These are phyloP conservation scores for Lasioglossum pauxillum DNA, from an alignment of 2,888 invertebrate genomes.

Conservation along the genomic window DNA sequence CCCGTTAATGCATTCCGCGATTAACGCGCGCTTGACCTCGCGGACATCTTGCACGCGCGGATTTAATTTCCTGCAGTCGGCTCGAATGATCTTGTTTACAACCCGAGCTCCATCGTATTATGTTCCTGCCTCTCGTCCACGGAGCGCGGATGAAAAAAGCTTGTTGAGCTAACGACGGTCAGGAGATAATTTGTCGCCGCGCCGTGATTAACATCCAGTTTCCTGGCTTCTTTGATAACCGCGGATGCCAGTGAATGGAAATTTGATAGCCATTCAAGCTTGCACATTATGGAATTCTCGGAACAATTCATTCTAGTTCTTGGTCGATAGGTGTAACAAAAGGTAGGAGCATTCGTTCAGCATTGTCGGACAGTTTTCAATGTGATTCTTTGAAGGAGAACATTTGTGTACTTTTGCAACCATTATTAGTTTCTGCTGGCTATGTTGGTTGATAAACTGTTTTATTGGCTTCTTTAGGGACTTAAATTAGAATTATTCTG, in stretches of 20 bases:
- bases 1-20: conserved; percentile 23
- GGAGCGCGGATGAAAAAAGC: conserved; percentile 21
- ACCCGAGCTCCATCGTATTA: conserved; percentile 28
- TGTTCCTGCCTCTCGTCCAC: conserved; percentile 11
- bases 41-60: background rate
- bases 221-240: background rate
- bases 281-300: background rate
- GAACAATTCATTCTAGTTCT: background rate
- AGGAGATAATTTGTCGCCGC: background rate
- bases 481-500: background rate
- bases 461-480: background rate
- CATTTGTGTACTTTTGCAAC: background rate
- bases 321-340: background rate
- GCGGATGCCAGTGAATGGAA: background rate
- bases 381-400: background rate
- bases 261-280: background rate
- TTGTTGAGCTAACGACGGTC: background rate
- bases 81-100: conserved; percentile 38
- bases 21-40: conserved; percentile 13
- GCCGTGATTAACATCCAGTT: background rate
- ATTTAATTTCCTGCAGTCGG: conserved; percentile 41
- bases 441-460: too few relatives aligned
- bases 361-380: background rate
- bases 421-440: background rate
- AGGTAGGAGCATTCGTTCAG: background rate